Percentiles rank a stretch among this genome's conserved stretches.
Conservation (phyloP, 2,888 invertebrate species). For the Drosophila subsilvestris region DNA sequence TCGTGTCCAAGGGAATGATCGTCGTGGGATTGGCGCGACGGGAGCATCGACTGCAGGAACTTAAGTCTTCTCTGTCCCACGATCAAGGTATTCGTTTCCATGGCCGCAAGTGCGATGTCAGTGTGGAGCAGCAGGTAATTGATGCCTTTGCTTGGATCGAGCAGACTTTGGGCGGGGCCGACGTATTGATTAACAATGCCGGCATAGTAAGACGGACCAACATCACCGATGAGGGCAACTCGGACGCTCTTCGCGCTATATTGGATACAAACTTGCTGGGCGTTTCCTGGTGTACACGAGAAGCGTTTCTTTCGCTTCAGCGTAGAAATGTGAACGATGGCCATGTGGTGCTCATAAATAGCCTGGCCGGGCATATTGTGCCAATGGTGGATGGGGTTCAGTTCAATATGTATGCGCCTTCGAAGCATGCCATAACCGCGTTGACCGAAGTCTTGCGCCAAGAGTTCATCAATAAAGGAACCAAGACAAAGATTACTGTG, state of each 20-base stretch:
- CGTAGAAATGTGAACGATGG: slow-evolving; percentile 82
- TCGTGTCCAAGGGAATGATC: slow-evolving; percentile 66
- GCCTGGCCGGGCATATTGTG: slow-evolving; percentile 75
- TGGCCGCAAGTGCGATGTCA: slow-evolving; percentile 85
- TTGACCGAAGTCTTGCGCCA: slow-evolving; percentile 76
- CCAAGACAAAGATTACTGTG: slow-evolving; percentile 72
- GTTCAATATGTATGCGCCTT: slow-evolving; percentile 78
- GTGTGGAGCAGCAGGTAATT: slow-evolving; percentile 85
- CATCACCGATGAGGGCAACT: slow-evolving; percentile 60
- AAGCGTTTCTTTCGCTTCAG: slow-evolving; percentile 85
- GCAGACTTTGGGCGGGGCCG: slow-evolving; percentile 85
- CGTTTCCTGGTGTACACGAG: slow-evolving; percentile 84
- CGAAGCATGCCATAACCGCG: slow-evolving; percentile 78
- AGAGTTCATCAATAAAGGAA: slow-evolving; percentile 71
- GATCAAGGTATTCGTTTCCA: slow-evolving; percentile 76
- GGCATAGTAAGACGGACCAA: slow-evolving; percentile 50
- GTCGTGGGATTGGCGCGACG: slow-evolving; percentile 85
- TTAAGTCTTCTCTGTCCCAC: slow-evolving; percentile 50
- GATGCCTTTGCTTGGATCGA: slow-evolving; percentile 85
- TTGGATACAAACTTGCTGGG: slow-evolving; percentile 85
- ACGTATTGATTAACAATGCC: slow-evolving; percentile 87
- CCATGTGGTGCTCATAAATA: slow-evolving; percentile 85
- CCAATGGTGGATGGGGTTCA: slow-evolving; percentile 57
- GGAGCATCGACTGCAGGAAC: slow-evolving; percentile 81
- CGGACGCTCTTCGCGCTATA: slow-evolving; percentile 67